phyloP scores from a whole-genome alignment of 2,797 vertebrate species.

The Chaetodon trifasciatus region DNA sequence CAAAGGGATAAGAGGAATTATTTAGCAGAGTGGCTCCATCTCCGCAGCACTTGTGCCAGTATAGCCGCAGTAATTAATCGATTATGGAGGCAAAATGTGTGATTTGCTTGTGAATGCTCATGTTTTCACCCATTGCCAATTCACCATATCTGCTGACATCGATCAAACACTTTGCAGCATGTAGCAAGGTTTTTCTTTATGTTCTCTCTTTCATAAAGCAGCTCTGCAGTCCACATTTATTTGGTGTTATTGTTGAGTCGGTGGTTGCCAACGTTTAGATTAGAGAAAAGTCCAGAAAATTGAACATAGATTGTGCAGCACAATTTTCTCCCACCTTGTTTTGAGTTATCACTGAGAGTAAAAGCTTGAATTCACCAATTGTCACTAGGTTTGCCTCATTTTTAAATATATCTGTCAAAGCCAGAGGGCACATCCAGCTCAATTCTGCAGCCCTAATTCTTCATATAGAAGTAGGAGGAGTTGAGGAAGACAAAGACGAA shows the following conservation, averaged over 20 bases:
- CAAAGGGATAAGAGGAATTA: slow-evolving; percentile 21
- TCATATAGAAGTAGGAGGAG: neutral
- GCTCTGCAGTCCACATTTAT: neutral
- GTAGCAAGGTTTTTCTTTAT: neutral
- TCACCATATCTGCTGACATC: neutral
- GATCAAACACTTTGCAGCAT: neutral
- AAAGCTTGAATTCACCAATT: neutral
- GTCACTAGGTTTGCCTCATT: neutral
- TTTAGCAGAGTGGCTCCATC: slow-evolving; percentile 11
- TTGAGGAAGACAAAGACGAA: neutral
- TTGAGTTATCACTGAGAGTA: neutral
- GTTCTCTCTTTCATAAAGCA: slow-evolving; percentile 1
- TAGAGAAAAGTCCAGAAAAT: neutral
- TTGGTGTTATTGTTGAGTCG: neutral
- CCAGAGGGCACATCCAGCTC: neutral
- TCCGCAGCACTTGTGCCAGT: neutral
- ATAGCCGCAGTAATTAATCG: no score
- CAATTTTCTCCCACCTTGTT: neutral
- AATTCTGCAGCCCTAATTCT: neutral
- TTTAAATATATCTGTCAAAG: neutral
- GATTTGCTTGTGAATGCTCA: neutral
- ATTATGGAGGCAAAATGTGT: neutral
- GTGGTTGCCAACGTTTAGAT: neutral
- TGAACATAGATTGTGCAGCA: neutral
- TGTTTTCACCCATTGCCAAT: neutral